Conservation (phyloP, 2,113 vertebrate species). For the Recurvirostra avosetta region DNA sequence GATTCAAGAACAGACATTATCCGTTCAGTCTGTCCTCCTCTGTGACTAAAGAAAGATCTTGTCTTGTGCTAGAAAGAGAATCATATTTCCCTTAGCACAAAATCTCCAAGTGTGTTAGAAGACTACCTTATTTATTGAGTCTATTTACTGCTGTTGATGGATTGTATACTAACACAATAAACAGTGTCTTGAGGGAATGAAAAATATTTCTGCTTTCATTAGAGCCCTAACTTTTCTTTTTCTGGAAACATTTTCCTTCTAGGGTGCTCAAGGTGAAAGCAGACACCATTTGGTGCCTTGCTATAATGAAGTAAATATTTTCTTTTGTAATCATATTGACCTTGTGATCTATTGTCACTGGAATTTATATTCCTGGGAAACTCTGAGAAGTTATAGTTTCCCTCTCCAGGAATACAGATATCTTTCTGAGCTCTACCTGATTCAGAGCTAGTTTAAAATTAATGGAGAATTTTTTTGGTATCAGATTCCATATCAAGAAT, state of each 20-base stretch:
- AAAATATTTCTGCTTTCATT: conserved; percentile 66
- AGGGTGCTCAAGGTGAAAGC: conserved; percentile 62
- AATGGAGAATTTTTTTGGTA: not conserved
- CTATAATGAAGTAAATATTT: conserved; percentile 48
- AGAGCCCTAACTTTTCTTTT: conserved; percentile 50
- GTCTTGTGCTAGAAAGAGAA: conserved; percentile 32
- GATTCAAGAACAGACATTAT: not conserved
- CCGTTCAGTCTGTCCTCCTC: conserved; percentile 6
- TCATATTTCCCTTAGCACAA: conserved; percentile 61
- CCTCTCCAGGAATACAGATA: not conserved
- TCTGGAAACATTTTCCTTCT: conserved; percentile 63
- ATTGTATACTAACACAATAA: conserved; percentile 65
- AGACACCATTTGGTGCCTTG: conserved; percentile 35
- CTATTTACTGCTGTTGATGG: conserved; percentile 70
- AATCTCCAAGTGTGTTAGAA: conserved; percentile 60
- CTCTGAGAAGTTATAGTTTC: conserved; percentile 5
- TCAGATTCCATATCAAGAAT: not conserved
- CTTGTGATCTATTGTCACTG: not conserved
- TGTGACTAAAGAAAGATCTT: conserved; percentile 46
- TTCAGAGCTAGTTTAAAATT: conserved; percentile 5
- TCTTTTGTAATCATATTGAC: conserved; percentile 23
- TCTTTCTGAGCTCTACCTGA: not conserved
- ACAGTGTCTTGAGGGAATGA: conserved; percentile 46
- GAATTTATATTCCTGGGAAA: conserved; percentile 45
- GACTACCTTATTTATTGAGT: conserved; percentile 61